These are phyloP conservation scores for Ahaetulla prasina DNA, from an alignment of 2,113 vertebrate species.

Conservation along the genomic window DNA sequence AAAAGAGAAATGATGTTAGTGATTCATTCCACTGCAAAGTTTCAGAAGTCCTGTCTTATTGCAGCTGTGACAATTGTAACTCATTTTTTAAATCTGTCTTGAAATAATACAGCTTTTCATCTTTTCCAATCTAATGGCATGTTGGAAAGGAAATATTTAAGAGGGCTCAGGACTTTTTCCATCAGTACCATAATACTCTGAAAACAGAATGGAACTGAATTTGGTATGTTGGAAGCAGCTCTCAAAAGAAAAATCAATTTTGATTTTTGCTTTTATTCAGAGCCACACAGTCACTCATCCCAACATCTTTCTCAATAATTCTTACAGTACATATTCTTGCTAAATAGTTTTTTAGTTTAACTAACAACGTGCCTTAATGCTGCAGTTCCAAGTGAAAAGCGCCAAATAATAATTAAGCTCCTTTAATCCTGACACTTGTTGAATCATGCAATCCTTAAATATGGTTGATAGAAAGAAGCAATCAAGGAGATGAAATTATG, in stretches of 20 bases:
- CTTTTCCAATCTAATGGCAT: background rate
- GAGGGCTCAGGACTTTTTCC: background rate
- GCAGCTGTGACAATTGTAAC: background rate
- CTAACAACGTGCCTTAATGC: background rate
- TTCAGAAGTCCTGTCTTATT: background rate
- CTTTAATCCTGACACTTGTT: constrained; percentile 7
- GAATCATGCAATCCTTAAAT: background rate
- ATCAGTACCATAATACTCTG: background rate
- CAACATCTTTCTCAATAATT: constrained; percentile 15
- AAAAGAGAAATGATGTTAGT: background rate
- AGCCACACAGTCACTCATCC: background rate
- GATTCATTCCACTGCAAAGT: background rate
- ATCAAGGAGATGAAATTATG: background rate
- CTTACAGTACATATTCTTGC: background rate
- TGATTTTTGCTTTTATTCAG: constrained; percentile 17
- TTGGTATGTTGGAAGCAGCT: background rate
- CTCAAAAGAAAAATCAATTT: background rate
- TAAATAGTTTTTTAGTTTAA: constrained; percentile 34
- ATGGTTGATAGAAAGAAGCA: background rate
- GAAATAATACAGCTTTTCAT: background rate
- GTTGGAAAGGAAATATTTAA: background rate
- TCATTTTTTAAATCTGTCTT: background rate
- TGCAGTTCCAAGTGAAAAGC: background rate
- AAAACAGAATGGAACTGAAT: background rate
- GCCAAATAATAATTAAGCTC: constrained; percentile 1